Evolutionary conservation across 2,113 vertebrate species (phyloP), one percentile per base, ranked within the genome.

Genomic region (Trachemys scripta): DNA sequence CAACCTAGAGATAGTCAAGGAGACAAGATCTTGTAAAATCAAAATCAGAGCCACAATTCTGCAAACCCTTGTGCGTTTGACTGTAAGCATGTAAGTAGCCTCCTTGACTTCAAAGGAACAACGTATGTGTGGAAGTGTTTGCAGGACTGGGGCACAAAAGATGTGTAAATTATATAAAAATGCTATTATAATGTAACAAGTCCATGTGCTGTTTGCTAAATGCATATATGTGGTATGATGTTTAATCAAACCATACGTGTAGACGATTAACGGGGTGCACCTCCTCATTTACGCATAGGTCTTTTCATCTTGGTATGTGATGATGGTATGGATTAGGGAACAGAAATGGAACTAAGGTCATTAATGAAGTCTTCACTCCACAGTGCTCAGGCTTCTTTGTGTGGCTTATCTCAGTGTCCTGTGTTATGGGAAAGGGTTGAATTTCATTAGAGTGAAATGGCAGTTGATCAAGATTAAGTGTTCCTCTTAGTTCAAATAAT

Each of bases 401-500:
- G 0, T 59, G 53, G 79, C 82, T 97, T n/a, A 1, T 78, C 89
- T 90, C 22, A 29, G 5, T 29, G 10, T 90, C 65, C 87, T 95
- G 59, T 90, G 53, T 84, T 87, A 88, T 82, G 24, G 69, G 19
- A 93, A 90, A 87, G 54, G 49, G 10, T 85, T 84, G 87, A 47
- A 76, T 91, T 97, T 95, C 80, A 53, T 90, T 45, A 83, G 45
- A 69, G 88, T 89, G 56, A 94, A 97, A 85, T 87, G 76, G 65
- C 90, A 95, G 84, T 80, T 94, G 76, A 86, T 94, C 75, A 90
- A 94, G 87, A 94, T 93, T 80, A 93, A 90, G 47, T 80, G 89
- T 53, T 95, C 88, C 56, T 35, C 93, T 94, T 78, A 89, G 76
- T 91, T 97, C n/a, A 90, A 56, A 96, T 94, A 96, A 80, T 47